phyloP scores from a whole-genome alignment of 2,113 vertebrate species.

The Cephalopholis sonnerati region DNA sequence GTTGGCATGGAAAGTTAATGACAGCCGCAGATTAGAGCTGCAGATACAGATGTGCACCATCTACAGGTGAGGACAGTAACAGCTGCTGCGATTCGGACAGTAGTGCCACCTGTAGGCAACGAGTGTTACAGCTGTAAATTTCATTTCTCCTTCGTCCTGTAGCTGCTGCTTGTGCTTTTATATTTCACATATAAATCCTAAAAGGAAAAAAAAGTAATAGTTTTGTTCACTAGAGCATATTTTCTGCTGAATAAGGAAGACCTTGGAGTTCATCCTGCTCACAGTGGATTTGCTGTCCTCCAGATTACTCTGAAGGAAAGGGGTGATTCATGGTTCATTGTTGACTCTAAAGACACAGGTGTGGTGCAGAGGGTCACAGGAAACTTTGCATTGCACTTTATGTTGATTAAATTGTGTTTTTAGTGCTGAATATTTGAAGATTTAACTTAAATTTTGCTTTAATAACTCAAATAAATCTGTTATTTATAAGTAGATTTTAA shows the following conservation, averaged over 20 bases:
- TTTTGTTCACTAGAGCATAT: constrained; percentile 12
- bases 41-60: constrained; percentile 2
- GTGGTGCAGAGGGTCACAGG: not conserved
- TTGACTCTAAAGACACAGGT: not conserved
- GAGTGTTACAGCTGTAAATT: not conserved
- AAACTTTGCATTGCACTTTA: too few relatives aligned
- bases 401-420: not conserved
- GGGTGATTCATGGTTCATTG: not conserved
- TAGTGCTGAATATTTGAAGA: not conserved
- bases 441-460: too few relatives aligned
- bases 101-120: constrained; percentile 1
- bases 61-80: not conserved
- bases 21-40: not conserved
- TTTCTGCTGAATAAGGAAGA: constrained; percentile 18
- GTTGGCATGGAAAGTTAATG: constrained; percentile 2
- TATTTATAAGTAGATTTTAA: too few relatives aligned
- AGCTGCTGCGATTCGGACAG: not conserved
- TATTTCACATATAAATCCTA: not conserved
- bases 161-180: not conserved
- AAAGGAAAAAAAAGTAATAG: not conserved
- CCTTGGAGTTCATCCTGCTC: not conserved
- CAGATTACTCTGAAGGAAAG: not conserved
- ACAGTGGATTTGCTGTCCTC: not conserved
- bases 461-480: too few relatives aligned
- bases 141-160: not conserved